A percentile compares a stretch with the other conserved stretches of the same genome.
Conservation (phyloP, 2,113 vertebrate species). For the Hyaena hyaena region DNA sequence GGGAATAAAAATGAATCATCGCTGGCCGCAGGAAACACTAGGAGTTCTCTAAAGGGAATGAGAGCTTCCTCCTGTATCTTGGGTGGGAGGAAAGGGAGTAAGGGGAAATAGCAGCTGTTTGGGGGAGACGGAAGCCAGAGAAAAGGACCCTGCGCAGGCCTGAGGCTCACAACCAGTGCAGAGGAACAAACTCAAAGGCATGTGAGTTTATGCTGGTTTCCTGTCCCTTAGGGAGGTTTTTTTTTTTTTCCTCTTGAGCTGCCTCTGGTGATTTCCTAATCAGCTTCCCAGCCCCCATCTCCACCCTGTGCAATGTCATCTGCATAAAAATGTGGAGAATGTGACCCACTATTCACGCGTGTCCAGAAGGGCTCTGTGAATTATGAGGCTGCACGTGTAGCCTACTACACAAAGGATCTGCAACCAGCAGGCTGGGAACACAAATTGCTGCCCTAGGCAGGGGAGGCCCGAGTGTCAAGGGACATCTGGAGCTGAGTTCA, state of each 20-base stretch:
- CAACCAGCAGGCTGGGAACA: background rate
- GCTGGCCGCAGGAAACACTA: conserved; percentile 52
- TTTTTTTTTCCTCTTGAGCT: background rate
- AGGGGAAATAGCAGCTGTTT: background rate
- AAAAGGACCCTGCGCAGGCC: background rate
- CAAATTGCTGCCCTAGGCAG: background rate
- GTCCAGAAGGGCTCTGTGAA: background rate
- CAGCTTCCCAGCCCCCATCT: background rate
- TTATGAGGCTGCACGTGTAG: background rate
- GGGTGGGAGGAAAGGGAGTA: background rate
- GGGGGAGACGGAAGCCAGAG: background rate
- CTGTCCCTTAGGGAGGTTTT: background rate
- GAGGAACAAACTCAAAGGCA: background rate
- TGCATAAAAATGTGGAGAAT: conserved; percentile 72
- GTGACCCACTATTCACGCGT: background rate
- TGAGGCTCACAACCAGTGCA: background rate
- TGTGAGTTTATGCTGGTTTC: background rate
- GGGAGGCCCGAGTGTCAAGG: background rate
- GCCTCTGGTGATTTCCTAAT: background rate
- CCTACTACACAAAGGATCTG: background rate
- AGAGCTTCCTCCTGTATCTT: background rate
- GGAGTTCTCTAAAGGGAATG: conserved; percentile 11
- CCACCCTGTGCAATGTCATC: background rate
- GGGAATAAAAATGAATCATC: conserved; percentile 66
- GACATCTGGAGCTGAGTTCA: background rate